Evolutionary conservation across 53 echinoderm and acorn worm genomes (phyloP), one percentile per base, ranked within the genome.

Genomic region (Actinopyga echinites): DNA sequence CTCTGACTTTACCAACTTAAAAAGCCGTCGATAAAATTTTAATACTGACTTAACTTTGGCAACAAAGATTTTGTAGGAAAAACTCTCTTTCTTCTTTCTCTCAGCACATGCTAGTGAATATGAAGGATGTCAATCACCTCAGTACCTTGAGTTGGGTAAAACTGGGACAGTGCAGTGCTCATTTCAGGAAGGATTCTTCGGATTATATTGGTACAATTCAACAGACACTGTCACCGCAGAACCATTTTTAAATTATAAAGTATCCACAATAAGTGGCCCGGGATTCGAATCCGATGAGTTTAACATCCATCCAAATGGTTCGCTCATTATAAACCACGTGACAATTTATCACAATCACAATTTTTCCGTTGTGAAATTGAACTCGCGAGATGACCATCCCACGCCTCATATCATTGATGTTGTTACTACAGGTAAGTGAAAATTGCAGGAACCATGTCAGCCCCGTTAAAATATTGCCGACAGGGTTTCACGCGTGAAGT

Each of bases 171-270:
- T 68, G 12, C 34, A 15, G n/a, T 68, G 68, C 20, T 40, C 68
- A 7, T 21, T 34, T 68, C 12, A 23, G 8, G 35, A 21, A 23
- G 36, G 40, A 22, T 34, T 68, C 19, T 68, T 29, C 17, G 68
- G 37, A 68, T 10, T 68, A 20, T 68, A 37, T 68, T 68, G 68
- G 68, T 68, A 68, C 23, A 40, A 68, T 68, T 35, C 68, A 37
- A 40, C 37, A 38, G 67, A 67, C 6, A 35, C 34, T 38, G 34
- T 38, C 36, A 35, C 21, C 6, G 30, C n/a, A 32, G 67, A 67
- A n/a, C 67, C 67, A 13, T 33, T 67, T 38, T 36, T 67, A 23
- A 67, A 34, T n/a, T 67, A 33, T 11, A 35, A 67, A 20, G 36
- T n/a, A 13, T 35, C 36, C 4, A 13, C 21, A 13, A 68, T 7